A percentile compares a stretch with the other conserved stretches of the same genome.
Conservation (phyloP, 2,797 vertebrate genomes). For the Halcyon leucocephala region DNA sequence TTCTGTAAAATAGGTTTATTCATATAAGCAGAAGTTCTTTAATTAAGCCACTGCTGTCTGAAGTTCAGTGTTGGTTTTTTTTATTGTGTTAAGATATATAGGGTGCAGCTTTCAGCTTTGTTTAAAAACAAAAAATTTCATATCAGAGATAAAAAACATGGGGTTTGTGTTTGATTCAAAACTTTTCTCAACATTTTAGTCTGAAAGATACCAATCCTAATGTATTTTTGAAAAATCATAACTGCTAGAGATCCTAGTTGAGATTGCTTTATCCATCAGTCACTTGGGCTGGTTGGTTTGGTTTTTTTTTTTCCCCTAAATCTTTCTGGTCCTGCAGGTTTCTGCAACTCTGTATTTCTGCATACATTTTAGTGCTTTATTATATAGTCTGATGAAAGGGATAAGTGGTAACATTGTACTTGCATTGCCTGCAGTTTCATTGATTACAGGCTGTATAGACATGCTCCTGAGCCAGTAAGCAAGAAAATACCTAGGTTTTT, state of each 20-base stretch:
- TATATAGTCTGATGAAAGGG: neutral
- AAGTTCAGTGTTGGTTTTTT: neutral
- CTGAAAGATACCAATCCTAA: neutral
- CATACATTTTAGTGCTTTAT: neutral
- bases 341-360: neutral
- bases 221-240: neutral
- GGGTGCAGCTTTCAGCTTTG: neutral
- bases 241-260: neutral
- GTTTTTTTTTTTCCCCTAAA: neutral
- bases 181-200: neutral
- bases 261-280: neutral
- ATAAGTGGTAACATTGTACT: neutral
- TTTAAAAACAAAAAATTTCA: neutral
- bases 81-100: neutral
- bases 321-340: neutral
- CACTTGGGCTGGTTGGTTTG: neutral
- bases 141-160: neutral
- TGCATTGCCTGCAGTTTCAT: neutral
- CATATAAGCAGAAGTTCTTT: neutral
- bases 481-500: neutral
- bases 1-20: neutral
- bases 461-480: neutral
- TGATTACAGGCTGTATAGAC: neutral
- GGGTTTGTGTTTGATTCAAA: neutral
- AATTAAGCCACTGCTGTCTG: neutral